phyloP scores from a whole-genome alignment of 2,888 invertebrate species.

The Dugesia japonica region DNA sequence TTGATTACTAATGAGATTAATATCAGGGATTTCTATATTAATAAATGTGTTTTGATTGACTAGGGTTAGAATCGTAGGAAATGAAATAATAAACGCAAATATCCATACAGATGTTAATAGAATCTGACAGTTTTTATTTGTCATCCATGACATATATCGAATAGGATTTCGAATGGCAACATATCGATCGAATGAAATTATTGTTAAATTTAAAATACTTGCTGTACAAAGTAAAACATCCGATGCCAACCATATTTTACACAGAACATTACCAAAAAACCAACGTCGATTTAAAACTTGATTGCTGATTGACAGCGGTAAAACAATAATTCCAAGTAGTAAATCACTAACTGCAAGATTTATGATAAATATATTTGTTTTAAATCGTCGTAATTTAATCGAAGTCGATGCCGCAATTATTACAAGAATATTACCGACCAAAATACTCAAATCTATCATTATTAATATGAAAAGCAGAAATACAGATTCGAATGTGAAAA shows the following conservation, averaged over 20 bases:
- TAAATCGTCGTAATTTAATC: conserved; percentile 64
- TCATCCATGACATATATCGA: conserved; percentile 72
- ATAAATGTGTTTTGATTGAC: background rate
- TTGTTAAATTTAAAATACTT: conserved; percentile 77
- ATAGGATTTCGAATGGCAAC: conserved; percentile 88
- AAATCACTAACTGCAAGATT: conserved; percentile 87
- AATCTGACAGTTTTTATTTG: conserved; percentile 65
- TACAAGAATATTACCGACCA: conserved; percentile 76
- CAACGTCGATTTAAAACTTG: conserved; percentile 58
- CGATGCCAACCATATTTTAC: conserved; percentile 82
- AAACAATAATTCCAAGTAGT: conserved; percentile 77
- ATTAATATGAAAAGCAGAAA: background rate
- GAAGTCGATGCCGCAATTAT: conserved; percentile 77
- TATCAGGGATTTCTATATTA: background rate
- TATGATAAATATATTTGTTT: conserved; percentile 88
- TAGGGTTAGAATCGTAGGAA: conserved; percentile 60
- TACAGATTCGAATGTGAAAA: background rate
- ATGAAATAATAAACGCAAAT: conserved; percentile 81
- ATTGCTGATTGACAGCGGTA: conserved; percentile 84
- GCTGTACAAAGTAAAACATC: conserved; percentile 55
- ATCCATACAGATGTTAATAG: conserved; percentile 83
- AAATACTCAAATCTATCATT: conserved; percentile 69
- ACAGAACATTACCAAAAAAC: conserved; percentile 90
- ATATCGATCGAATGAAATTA: conserved; percentile 72
- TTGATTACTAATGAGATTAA: background rate